Percentiles rank a stretch among this genome's conserved stretches.
Evolutionary conservation across 2,113 vertebrate genomes (phyloP).

Genomic region (Eretmochelys imbricata): DNA sequence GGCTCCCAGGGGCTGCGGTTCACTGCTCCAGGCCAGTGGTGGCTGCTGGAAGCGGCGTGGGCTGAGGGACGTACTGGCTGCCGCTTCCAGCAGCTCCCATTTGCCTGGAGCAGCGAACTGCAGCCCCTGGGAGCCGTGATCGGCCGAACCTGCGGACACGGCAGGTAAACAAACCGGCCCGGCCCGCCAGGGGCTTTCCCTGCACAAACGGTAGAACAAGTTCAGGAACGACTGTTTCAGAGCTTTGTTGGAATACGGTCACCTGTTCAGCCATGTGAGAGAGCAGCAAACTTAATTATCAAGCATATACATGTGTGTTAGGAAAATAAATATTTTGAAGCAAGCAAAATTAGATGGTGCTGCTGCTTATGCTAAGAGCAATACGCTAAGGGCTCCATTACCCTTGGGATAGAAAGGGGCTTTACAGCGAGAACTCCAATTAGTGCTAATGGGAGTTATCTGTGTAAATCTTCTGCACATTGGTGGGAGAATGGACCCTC

Average conservation of each 20-base stretch:
- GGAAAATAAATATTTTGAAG: conserved; percentile 28
- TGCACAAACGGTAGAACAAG: too few relatives aligned
- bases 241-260: neutral
- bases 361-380: conserved; percentile 36
- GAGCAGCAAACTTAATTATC: conserved; percentile 10
- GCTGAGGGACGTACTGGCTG: too few relatives aligned
- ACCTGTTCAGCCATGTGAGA: neutral
- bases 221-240: too few relatives aligned
- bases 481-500: conserved; percentile 18
- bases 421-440: conserved; percentile 36
- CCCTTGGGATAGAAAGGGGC: conserved; percentile 20
- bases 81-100: too few relatives aligned
- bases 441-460: conserved; percentile 31
- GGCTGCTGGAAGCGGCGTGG: too few relatives aligned
- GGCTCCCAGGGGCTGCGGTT: too few relatives aligned
- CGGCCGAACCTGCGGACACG: too few relatives aligned
- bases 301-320: neutral
- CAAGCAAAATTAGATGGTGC: conserved; percentile 14
- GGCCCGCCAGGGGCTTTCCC: too few relatives aligned
- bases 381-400: conserved; percentile 38
- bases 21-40: too few relatives aligned
- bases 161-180: too few relatives aligned
- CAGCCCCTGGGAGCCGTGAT: too few relatives aligned
- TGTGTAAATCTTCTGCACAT: conserved; percentile 9
- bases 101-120: too few relatives aligned